Percentiles rank a stretch among this genome's conserved stretches.
Conservation (phyloP, 2,888 invertebrate genomes). For the Caenorhabditis afra region DNA sequence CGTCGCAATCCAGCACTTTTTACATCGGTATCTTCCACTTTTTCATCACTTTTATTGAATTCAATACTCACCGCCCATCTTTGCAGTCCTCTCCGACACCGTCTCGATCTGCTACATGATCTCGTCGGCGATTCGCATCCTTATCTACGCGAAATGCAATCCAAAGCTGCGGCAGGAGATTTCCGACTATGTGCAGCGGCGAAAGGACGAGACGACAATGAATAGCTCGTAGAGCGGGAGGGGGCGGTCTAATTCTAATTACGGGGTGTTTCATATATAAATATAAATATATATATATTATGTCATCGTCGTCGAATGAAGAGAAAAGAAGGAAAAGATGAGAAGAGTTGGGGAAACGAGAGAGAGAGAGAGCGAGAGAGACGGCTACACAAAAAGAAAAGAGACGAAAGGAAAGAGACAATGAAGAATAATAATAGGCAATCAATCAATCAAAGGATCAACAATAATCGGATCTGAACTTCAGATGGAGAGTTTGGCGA, state of each 20-base stretch:
- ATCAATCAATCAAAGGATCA: too few relatives aligned
- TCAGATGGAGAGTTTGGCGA: conserved; percentile 59
- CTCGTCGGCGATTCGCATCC: conserved; percentile 68
- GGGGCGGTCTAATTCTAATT: conserved; percentile 14
- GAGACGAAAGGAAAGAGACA: conserved; percentile 5
- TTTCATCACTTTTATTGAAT: too few relatives aligned
- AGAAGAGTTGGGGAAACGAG: not conserved
- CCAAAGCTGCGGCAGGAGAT: conserved; percentile 71
- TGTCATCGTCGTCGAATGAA: conserved; percentile 1
- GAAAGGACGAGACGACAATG: conserved; percentile 21
- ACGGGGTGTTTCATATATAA: conserved; percentile 23
- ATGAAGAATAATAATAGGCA: not conserved
- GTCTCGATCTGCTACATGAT: conserved; percentile 73
- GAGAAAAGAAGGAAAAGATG: not conserved
- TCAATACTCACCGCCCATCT: too few relatives aligned
- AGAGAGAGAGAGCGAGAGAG: conserved; percentile 5
- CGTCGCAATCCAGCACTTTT: conserved; percentile 64
- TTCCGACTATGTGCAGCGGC: conserved; percentile 56
- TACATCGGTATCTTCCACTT: conserved; percentile 62
- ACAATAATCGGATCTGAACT: not conserved
- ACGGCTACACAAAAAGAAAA: not conserved
- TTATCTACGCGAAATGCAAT: conserved; percentile 73
- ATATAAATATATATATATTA: too few relatives aligned
- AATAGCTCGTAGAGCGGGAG: conserved; percentile 21
- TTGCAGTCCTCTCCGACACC: conserved; percentile 67